Base-by-base conservation (phyloP, 2,888 invertebrate genomes). In the Coelinius sp. region DNA sequence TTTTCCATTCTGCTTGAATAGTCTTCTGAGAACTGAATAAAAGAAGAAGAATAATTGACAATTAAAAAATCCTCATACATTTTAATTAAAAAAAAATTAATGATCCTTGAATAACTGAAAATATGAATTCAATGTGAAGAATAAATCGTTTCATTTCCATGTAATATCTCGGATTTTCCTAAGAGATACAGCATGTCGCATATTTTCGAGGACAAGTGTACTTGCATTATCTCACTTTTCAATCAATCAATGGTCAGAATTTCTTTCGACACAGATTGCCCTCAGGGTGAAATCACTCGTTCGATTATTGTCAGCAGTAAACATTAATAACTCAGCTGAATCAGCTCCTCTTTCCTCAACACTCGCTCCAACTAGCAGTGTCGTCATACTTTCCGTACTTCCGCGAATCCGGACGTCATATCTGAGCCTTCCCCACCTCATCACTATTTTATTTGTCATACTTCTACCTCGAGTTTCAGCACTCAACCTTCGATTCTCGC, bases 371-470 rank as follows among this genome's bases (percentile, higher is more conserved):
- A 10, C 25, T 12, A 27, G 2, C 38, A 25, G 49, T 72, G 71
- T 71, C 59, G 56, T 71, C 71, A 71, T 59, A 59, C 25, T 27
- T 64, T 20, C 64, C 53, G 59, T 41, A 67, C 49, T 67, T 67
- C 71, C 62, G 25, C 63, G 35, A 68, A 68, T 52, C 38, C 53
- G 44, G 53, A 68, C 64, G 63, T 24, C 24, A 49, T 53, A 53
- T 53, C 53, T 12, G 4, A n/a, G 27, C 24, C 24, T 27, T 62
- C 41, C 20, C 44, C 72, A 53, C 68, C 14, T 24, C 27, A 7
- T 14, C 27, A 46, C 67, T 62, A 12, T 25, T 52, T 71, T 67
- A 53, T 53, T 53, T 53, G 27, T 25, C 27, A 25, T 25, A 8
- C 53, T 27, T 53, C 14, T 27, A 20, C 44, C 3, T 62, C 66